Evolutionary conservation across 2,113 vertebrate genomes (phyloP).

Genomic region (Mungos mungo): DNA sequence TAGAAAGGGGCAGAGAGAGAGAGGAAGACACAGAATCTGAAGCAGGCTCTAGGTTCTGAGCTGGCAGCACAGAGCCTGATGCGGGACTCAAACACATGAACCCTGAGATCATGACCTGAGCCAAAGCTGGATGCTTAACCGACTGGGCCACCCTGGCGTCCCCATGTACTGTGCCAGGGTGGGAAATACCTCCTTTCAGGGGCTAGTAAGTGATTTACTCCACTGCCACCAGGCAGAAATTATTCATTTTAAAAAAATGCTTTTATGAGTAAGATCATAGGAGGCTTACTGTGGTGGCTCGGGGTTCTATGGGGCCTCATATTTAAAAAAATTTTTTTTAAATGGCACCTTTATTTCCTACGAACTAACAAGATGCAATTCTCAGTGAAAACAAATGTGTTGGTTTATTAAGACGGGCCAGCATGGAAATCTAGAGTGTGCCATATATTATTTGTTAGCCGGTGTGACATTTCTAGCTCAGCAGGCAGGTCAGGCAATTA

Average conservation of each 20-base stretch:
- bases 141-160: too few relatives aligned
- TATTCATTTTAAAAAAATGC: constrained; percentile 59
- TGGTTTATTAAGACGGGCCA: not conserved
- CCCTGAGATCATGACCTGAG: too few relatives aligned
- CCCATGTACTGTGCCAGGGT: constrained; percentile 63
- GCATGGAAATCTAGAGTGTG: not conserved
- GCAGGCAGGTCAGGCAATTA: constrained; percentile 12
- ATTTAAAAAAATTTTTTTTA: constrained; percentile 48
- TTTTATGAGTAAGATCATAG: constrained; percentile 45
- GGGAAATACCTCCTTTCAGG: constrained; percentile 59
- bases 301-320: not conserved
- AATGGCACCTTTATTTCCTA: constrained; percentile 50
- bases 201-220: constrained; percentile 78
- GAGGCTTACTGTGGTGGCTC: constrained; percentile 9
- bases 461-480: constrained; percentile 25
- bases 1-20: too few relatives aligned
- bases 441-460: constrained; percentile 30
- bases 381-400: constrained; percentile 35
- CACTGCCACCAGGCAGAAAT: constrained; percentile 70
- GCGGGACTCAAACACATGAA: too few relatives aligned
- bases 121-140: too few relatives aligned
- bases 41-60: too few relatives aligned
- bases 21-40: too few relatives aligned
- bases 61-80: too few relatives aligned
- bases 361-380: constrained; percentile 61